Conservation (phyloP, 2,888 invertebrate genomes). For the Leucophenga maculata region DNA sequence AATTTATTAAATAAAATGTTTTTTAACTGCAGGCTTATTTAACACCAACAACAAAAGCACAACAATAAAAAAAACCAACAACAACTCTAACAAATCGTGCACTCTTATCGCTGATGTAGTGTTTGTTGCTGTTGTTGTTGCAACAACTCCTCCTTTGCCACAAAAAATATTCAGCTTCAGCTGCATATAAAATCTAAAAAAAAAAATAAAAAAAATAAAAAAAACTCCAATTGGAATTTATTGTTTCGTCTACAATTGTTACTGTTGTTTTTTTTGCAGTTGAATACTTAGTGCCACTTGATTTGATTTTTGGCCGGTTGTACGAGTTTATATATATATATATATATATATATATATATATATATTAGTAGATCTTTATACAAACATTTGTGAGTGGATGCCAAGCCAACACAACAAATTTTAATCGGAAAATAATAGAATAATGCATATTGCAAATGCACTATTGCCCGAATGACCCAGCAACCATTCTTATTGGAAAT, state of each 20-base stretch:
- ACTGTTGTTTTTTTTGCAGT: constrained; percentile 5
- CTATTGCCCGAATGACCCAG: too few relatives aligned
- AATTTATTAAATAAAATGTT: constrained; percentile 13
- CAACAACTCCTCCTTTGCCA: background rate
- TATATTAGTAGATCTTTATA: too few relatives aligned
- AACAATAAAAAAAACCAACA: constrained; percentile 10
- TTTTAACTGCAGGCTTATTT: constrained; percentile 20
- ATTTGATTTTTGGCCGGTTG: too few relatives aligned
- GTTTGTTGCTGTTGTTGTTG: background rate
- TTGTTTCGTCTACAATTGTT: background rate
- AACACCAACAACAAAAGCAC: constrained; percentile 56
- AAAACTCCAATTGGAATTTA: background rate
- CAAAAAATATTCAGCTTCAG: background rate
- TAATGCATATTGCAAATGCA: too few relatives aligned
- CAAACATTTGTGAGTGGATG: too few relatives aligned
- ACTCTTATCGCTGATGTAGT: background rate
- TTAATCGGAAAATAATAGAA: too few relatives aligned
- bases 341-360: too few relatives aligned
- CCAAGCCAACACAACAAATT: too few relatives aligned
- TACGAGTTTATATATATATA: too few relatives aligned
- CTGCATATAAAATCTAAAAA: background rate
- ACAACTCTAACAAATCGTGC: constrained; percentile 1
- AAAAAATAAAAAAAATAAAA: background rate
- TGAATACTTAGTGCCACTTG: too few relatives aligned
- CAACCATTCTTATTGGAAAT: too few relatives aligned